Conservation (phyloP, 23 tunicate genomes). For the Oikopleura albicans region DNA sequence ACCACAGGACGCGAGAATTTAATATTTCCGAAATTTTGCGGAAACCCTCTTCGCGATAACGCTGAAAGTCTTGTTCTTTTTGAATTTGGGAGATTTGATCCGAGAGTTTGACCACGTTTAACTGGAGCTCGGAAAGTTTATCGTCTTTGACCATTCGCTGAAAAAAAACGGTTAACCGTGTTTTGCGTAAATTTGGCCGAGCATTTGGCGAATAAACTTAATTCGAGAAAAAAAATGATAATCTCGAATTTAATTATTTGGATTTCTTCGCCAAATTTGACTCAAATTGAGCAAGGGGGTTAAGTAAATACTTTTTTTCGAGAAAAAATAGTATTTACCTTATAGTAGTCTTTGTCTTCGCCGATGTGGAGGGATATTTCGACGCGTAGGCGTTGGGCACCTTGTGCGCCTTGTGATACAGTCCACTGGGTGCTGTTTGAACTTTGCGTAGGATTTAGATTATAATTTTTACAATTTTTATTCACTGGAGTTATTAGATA, state of each 20-base stretch:
- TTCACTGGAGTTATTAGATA: no score
- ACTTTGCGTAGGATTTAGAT: no score
- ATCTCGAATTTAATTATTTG: no score
- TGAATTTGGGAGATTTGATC: background rate
- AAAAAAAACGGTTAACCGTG: background rate
- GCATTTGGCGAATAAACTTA: no score
- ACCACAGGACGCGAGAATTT: conserved; percentile 6
- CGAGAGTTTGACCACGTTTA: background rate
- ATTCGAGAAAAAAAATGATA: no score
- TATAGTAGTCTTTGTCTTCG: background rate
- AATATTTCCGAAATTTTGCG: background rate
- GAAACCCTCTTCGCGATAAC: conserved; percentile 14
- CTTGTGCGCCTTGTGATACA: background rate
- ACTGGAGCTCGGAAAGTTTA: conserved; percentile 1
- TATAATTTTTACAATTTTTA: no score
- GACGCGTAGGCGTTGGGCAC: background rate
- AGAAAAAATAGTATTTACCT: no score
- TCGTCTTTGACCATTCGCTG: background rate
- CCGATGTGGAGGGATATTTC: background rate
- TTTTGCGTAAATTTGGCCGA: no score
- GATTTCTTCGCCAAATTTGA: no score
- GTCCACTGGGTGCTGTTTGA: background rate
- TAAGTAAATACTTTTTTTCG: no score
- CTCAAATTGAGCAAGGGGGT: no score
- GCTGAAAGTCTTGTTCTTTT: conserved; percentile 10